Percentiles rank a stretch among this genome's conserved stretches.
phyloP scores from a whole-genome alignment of 2,888 invertebrate genomes.

The Mongoloraphidia duomilia region DNA sequence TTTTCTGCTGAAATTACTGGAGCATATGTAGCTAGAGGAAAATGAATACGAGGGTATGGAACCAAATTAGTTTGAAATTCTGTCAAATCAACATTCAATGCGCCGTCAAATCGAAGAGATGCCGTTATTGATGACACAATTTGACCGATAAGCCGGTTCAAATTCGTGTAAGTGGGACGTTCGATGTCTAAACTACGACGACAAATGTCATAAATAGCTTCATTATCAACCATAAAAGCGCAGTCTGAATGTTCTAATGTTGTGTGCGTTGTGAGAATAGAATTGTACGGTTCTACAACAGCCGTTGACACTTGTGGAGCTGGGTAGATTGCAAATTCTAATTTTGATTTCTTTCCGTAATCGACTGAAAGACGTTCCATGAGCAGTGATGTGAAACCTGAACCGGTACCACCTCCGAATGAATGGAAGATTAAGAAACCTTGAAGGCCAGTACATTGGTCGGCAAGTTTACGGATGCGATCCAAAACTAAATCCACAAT shows the following conservation, averaged over 20 bases:
- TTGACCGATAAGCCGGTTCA: slow-evolving; percentile 43
- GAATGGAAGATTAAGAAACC: slow-evolving; percentile 76
- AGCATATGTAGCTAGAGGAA: slow-evolving; percentile 40
- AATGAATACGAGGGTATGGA: slow-evolving; percentile 47
- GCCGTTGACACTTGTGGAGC: slow-evolving; percentile 42
- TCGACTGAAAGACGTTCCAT: slow-evolving; percentile 66
- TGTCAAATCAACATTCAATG: slow-evolving; percentile 42
- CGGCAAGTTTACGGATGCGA: slow-evolving; percentile 52
- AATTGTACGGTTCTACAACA: slow-evolving; percentile 46
- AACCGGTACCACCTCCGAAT: slow-evolving; percentile 65
- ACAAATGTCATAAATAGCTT: slow-evolving; percentile 37
- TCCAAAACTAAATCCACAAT: slow-evolving; percentile 52
- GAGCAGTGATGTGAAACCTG: slow-evolving; percentile 66
- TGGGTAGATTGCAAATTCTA: slow-evolving; percentile 71
- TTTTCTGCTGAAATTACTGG: slow-evolving; percentile 42
- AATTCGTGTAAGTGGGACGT: slow-evolving; percentile 46
- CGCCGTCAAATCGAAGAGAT: slow-evolving; percentile 42
- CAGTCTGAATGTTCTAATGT: slow-evolving; percentile 45
- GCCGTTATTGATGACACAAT: slow-evolving; percentile 42
- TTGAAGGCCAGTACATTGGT: slow-evolving; percentile 58
- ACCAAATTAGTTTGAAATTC: slow-evolving; percentile 44
- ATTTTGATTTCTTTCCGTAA: slow-evolving; percentile 65
- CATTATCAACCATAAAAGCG: slow-evolving; percentile 39
- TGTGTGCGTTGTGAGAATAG: slow-evolving; percentile 44
- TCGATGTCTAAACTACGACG: slow-evolving; percentile 43